phyloP scores from a whole-genome alignment of 2,113 vertebrate genomes.

The Donacobius atricapilla region DNA sequence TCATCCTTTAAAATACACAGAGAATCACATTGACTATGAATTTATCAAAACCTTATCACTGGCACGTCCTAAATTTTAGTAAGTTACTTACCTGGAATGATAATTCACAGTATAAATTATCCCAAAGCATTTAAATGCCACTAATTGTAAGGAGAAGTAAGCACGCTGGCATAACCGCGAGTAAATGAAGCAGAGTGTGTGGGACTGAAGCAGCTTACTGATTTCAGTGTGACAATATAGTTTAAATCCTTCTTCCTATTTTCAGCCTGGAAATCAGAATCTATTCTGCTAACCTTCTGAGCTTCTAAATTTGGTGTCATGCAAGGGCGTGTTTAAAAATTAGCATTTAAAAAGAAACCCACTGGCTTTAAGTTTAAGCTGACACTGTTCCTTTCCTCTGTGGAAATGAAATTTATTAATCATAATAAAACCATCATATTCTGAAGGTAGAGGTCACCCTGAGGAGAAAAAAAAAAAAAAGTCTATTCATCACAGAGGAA shows the following conservation, averaged over 20 bases:
- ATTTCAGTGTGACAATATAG: neutral
- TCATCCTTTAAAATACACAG: neutral
- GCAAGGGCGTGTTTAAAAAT: constrained; percentile 75
- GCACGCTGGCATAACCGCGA: neutral
- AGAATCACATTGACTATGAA: neutral
- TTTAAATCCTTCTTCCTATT: constrained; percentile 1
- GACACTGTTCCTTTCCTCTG: constrained; percentile 77
- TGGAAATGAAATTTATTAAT: constrained; percentile 84
- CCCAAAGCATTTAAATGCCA: neutral
- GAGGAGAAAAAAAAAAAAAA: constrained; percentile 50
- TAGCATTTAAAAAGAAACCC: constrained; percentile 80
- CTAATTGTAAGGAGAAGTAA: neutral
- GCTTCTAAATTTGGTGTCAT: constrained; percentile 71
- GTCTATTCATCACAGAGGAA: constrained; percentile 53
- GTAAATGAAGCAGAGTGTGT: neutral
- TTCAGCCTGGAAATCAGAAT: constrained; percentile 17
- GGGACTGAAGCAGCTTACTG: constrained; percentile 1
- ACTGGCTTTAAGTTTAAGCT: constrained; percentile 76
- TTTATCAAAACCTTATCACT: neutral
- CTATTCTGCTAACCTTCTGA: constrained; percentile 71
- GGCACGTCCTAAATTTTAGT: neutral
- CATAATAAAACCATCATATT: constrained; percentile 77
- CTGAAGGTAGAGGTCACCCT: constrained; percentile 78
- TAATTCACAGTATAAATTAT: neutral
- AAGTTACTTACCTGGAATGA: neutral